These are phyloP conservation scores for Drosophila ustulata DNA, from an alignment of 2,888 invertebrate species.

Conservation along the genomic window DNA sequence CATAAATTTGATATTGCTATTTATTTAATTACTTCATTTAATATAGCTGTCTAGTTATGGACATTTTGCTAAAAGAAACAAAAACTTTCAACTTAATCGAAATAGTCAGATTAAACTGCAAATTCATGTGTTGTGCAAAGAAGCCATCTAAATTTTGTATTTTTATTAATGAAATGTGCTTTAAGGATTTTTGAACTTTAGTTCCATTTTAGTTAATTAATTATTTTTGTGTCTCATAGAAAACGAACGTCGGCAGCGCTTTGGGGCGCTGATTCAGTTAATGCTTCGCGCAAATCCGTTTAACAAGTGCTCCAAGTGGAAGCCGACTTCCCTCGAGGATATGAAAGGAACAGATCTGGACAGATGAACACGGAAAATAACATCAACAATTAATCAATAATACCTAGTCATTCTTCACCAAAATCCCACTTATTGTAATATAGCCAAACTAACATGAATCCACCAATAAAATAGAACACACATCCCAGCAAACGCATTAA, in stretches of 20 bases:
- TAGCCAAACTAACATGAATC: conserved; percentile 18
- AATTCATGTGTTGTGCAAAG: no score
- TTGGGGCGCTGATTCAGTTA: conserved; percentile 60
- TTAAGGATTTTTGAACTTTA: no score
- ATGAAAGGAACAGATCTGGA: neutral
- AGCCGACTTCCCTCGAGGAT: neutral
- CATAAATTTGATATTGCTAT: no score
- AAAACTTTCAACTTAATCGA: no score
- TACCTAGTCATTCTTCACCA: neutral
- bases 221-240: conserved; percentile 28
- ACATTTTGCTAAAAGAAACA: no score
- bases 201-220: no score
- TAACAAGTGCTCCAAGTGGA: conserved; percentile 1
- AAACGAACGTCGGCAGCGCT: conserved; percentile 23
- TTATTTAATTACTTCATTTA: no score
- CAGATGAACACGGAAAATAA: neutral
- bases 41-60: no score
- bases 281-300: conserved; percentile 46
- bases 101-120: no score
- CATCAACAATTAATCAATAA: neutral
- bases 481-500: conserved; percentile 52
- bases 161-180: no score
- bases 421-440: conserved; percentile 16
- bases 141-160: no score
- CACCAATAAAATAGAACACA: conserved; percentile 43